Evolutionary conservation across 2,797 vertebrate genomes (phyloP), one percentile per base, ranked within the genome.

Genomic region (Urocyon cinereoargenteus): DNA sequence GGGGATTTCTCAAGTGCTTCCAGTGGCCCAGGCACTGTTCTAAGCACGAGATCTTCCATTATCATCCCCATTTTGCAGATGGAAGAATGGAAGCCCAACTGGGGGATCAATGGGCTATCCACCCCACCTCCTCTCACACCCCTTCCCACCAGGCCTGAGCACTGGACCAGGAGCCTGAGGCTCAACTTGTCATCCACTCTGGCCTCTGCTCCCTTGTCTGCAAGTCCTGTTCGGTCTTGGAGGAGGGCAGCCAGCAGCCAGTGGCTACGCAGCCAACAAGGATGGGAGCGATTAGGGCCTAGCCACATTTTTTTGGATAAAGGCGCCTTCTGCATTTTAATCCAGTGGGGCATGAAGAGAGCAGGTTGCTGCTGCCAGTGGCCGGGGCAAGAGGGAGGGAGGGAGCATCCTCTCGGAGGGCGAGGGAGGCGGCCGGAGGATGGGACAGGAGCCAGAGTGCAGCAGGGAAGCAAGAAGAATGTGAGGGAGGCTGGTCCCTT

Each of bases 171-270:
- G 79, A 36, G 73, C 49, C 79, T n/a, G 53, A 53, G 78, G 84
- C n/a, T 68, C 6, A 9, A 40, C 79, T 81, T 34, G 22, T 34
- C 62, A 75, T 51, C 64, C 51, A 13, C 72, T 51, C 26, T 14
- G 79, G 86, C 49, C 86, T 62, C 59, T 77, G 86, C 45, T 82
- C 88, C 45, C 61, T 53, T 0, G 0, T 64, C 51, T n/a, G 2
- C 22, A 14, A 79, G 68, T 57, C 77, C 86, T 28, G 51, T 78
- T 85, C 92, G 85, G 49, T 1, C 49, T 15, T 57, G 55, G 49
- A 8, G 19, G 64, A 59, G 84, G 92, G 87, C 94, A 92, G 96
- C 97, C 97, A 96, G 94, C 88, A 96, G 92, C 31, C 36, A 0
- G 24, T 1, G 31, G 49, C 70, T 2, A 1, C 34, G 21, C 31